Percentiles rank a stretch among this genome's conserved stretches.
phyloP scores from a whole-genome alignment of 1,140 invertebrate species.

The Neodiprion fabricii region DNA sequence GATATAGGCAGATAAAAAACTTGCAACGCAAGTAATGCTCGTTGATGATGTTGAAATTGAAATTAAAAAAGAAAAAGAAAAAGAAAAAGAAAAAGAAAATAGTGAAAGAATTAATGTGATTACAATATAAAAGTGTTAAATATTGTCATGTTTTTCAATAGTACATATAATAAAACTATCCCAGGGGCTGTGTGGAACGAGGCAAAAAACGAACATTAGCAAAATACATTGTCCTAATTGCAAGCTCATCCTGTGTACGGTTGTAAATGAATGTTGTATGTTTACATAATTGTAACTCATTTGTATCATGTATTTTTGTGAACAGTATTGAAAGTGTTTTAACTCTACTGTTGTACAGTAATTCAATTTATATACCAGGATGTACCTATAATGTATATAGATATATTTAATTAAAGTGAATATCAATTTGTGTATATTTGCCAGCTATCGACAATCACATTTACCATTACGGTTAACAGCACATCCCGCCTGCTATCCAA shows the following conservation, averaged over 20 bases:
- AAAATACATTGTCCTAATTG: constrained; percentile 6
- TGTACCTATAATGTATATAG: constrained; percentile 61
- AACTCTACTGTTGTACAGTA: constrained; percentile 53
- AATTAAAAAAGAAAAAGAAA: neutral
- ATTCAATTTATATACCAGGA: constrained; percentile 55
- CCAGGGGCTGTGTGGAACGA: constrained; percentile 1
- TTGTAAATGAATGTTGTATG: constrained; percentile 6
- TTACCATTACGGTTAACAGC: neutral
- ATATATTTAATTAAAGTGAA: constrained; percentile 61
- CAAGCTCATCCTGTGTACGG: constrained; percentile 4
- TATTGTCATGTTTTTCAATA: neutral
- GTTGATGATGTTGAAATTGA: neutral
- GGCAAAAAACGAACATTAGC: neutral
- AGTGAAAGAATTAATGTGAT: constrained; percentile 6
- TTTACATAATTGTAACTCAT: constrained; percentile 28
- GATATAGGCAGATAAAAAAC: neutral
- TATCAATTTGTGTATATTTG: constrained; percentile 55
- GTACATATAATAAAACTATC: constrained; percentile 1
- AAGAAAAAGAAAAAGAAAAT: neutral
- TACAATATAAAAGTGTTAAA: constrained; percentile 3
- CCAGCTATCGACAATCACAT: constrained; percentile 6
- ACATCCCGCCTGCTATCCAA: neutral
- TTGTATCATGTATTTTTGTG: constrained; percentile 58
- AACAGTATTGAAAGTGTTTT: constrained; percentile 49
- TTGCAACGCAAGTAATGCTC: neutral